Evolutionary conservation across 37 sponge, comb jelly and placozoan genomes (phyloP).

Genomic region (Halichondria panicea): DNA sequence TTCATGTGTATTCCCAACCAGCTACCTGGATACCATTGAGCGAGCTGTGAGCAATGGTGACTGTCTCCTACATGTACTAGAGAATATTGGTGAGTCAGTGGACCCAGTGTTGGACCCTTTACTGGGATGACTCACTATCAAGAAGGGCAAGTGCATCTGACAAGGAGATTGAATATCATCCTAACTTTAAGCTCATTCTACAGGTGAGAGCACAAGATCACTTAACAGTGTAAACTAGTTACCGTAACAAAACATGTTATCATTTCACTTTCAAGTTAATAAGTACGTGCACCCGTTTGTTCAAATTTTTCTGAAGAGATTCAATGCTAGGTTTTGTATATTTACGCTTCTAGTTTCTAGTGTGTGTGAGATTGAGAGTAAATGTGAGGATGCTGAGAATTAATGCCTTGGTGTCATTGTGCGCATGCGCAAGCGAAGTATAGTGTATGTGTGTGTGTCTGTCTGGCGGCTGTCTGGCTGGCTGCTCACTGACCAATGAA

Average conservation of each 20-base stretch:
- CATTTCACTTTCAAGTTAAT: neutral
- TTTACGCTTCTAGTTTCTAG: neutral
- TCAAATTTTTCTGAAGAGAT: neutral
- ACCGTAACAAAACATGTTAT: neutral
- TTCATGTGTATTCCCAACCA: conserved; percentile 1
- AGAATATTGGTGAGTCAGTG: conserved; percentile 94
- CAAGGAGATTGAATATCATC: conserved; percentile 97
- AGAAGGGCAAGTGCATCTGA: conserved; percentile 97
- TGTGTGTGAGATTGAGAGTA: no score
- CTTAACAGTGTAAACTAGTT: neutral
- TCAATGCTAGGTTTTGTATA: neutral
- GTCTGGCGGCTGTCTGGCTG: no score
- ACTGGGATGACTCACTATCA: conserved; percentile 97
- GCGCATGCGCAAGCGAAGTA: no score
- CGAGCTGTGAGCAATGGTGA: conserved; percentile 91
- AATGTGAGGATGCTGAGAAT: no score
- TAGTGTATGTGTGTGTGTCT: no score
- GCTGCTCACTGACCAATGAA: no score
- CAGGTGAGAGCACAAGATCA: conserved; percentile 9
- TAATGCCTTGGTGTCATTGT: no score
- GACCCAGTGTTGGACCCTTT: conserved; percentile 98
- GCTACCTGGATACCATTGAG: conserved; percentile 96
- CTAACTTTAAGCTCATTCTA: conserved; percentile 81
- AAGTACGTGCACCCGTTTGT: neutral
- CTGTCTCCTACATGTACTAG: conserved; percentile 85